Base-by-base conservation (phyloP, 2,113 vertebrate species). In the Nasalis larvatus region DNA sequence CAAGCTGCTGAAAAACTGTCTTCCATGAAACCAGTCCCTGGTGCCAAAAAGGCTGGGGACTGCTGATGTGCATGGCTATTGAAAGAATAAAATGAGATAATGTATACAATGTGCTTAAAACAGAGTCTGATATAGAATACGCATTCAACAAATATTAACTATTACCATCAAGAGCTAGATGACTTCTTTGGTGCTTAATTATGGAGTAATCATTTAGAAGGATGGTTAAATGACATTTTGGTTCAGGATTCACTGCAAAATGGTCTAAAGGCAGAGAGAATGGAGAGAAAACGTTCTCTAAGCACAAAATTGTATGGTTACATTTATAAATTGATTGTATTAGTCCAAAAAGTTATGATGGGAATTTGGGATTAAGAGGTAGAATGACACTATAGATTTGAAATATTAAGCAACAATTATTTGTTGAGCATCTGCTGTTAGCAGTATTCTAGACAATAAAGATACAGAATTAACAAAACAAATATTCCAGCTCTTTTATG, bases 341-440 rank as follows among this genome's bases (percentile, higher is more conserved):
- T 45, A 84, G 32, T 87, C 71, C 47, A 68, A 58, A 92, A 80
- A 84, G 60, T 80, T 89, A 80, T 60, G 54, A 42, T 17, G 58
- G 13, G 45, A 60, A 86, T 17, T 88, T 78, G 92, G 68, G 54
- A 80, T 40, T 58, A 89, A 71, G 63, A 84, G 71, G 49, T 12
- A n/a, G 66, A 81, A 52, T 42, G 47, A 76, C 49, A 49, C 30
- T n/a, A 11, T 3, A 76, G 69, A 78, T 81, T 47, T 90, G 42
- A 96, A 85, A 77, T 73, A 77, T 58, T 25, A 80, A 87, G 49
- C 45, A 77, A 66, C 18, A 37, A 81, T 58, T 88, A 73, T 71
- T 90, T 77, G 27, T 27, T 91, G 63, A 84, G 40, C 81, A 93
- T 88, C 95, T 97, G 86, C 86, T 68, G 73, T 94, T 95, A 93